Conservation (phyloP, 2,113 vertebrate species). For the Prionailurus bengalensis region DNA sequence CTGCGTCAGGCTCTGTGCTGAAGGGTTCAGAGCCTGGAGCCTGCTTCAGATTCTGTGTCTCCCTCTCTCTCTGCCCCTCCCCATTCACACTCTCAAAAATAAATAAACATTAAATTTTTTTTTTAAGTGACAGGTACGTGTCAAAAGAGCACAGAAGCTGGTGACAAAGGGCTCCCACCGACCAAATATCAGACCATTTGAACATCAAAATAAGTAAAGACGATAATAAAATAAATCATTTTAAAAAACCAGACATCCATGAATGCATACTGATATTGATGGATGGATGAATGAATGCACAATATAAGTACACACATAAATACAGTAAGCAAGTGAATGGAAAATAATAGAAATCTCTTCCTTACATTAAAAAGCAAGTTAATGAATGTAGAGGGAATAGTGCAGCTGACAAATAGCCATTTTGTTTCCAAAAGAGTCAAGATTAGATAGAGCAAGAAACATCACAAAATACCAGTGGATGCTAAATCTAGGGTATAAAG, state of each 20-base stretch:
- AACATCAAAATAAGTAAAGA: slow-evolving; percentile 10
- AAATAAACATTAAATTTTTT: no score
- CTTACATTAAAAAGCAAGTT: neutral
- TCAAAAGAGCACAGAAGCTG: neutral
- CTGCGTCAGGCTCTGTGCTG: no score
- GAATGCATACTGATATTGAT: neutral
- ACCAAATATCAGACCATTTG: neutral
- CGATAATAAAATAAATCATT: neutral
- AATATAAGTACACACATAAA: neutral
- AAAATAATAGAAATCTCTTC: neutral
- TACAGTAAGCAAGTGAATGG: neutral
- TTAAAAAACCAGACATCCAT: neutral
- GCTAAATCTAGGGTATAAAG: neutral
- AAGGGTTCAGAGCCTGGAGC: no score
- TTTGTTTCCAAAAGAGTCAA: neutral
- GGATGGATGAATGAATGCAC: neutral
- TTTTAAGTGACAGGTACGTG: neutral
- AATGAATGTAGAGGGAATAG: neutral
- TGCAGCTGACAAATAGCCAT: neutral
- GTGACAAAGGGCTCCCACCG: neutral
- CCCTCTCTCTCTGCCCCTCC: no score
- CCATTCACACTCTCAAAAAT: no score
- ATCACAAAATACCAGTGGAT: neutral
- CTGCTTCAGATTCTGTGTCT: no score
- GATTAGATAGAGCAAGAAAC: neutral